Base-by-base conservation (phyloP, 2,113 vertebrate species). In the Elanus axillaris region DNA sequence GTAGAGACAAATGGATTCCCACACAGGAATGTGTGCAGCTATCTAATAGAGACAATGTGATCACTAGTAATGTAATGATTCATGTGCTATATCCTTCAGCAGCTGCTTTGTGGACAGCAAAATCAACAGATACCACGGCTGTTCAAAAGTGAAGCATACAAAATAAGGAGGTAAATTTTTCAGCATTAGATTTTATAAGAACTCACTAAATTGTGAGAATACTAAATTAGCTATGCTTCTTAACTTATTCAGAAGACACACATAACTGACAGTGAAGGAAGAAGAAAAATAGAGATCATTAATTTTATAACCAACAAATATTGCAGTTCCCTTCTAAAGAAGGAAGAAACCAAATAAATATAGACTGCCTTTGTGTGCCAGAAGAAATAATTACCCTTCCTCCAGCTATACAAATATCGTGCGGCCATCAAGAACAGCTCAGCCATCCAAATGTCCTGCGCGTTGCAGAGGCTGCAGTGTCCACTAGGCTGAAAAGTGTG, bases 1-100 rank as follows among this genome's bases (percentile, higher is more conserved):
- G 77, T 45, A 78, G 32, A 90, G 71, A 71, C 38, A 91, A 94
- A 90, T 69, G 66, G 80, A 87, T 96, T 97, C 86, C 85, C 50
- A 47, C 48, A 13, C 34, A 79, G 71, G 76, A 78, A 82, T 91
- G 43, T 34, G 38, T 29, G n/a, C 50, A 81, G 58, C 85, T 88
- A 59, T 79, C 53, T 68, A 82, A 60, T 40, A 85, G 52, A 68
- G 58, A 79, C 78, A 64, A 88, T 93, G 32, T 45, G 83, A 94
- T 94, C 86, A 50, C 60, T 63, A 27, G 43, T 83, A 86, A 94
- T 53, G 34, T 34, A 84, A 88, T 83, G 73, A 48, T 88, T 93
- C 56, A 22, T 15, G 8, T 68, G 31, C 63, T 87, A 8, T 21
- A 40, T n/a, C 34, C 48, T 90, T 97, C 68, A 50, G 25, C 82